Base-by-base conservation (phyloP, 2,113 vertebrate genomes). In the Dromas ardeola region DNA sequence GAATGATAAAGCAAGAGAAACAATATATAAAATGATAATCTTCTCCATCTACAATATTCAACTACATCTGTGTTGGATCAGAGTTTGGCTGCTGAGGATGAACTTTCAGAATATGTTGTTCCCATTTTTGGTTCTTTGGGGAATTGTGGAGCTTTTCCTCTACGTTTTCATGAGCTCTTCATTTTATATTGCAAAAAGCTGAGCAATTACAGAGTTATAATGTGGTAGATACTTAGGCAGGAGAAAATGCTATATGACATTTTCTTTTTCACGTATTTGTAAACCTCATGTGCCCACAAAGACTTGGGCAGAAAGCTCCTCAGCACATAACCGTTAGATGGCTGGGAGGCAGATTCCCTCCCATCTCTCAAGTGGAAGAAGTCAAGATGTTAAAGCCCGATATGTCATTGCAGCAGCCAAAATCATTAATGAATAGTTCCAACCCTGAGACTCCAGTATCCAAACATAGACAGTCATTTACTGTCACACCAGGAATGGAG, bases 11-110 rank as follows among this genome's bases (percentile, higher is more conserved):
- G 76, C 53, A 84, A 88, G 72, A 85, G 76, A 88, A 96, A 82
- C 55, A 78, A 94, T 81, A 83, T 27, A 93, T 89, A 72, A 94
- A 90, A 93, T 14, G 0, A 86, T 88, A 83, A 95, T 95, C 74
- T 94, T 83, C 77, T 71, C 85, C 72, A 78, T 96, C 72, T 92
- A 93, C 87, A 80, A 17, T 59, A 55, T 89, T 69, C 73, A 47
- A 9, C 80, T 87, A 70, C 95, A 97, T 95, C 96, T 97, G 95
- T 93, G 90, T 93, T 95, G 93, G 91, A 97, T 97, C 96, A 97
- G 87, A 62, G 61, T 77, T 97, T 97, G 95, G 93, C 96, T 95
- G 93, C 94, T 73, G 95, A 97, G 79, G 61, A 90, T 82, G 91
- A 92, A 66, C 79, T 93, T 96, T 81, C 59, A 81, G 90, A 95